phyloP scores from a whole-genome alignment of 2,113 vertebrate genomes.

The Zootoca vivipara region DNA sequence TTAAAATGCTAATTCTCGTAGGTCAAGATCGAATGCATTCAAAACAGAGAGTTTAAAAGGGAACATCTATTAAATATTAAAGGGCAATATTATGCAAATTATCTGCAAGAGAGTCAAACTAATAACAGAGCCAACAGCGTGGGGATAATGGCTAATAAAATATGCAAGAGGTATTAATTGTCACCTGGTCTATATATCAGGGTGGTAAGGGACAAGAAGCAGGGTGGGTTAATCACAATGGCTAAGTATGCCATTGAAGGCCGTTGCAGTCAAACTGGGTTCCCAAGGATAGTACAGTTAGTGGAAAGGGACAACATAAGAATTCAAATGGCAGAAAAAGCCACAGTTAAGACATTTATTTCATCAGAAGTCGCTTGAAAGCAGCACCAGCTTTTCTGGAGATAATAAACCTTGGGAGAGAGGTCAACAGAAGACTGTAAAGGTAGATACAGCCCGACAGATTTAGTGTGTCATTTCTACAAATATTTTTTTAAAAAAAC shows the following conservation, averaged over 20 bases:
- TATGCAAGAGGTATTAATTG: neutral
- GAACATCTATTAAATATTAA: conserved; percentile 29
- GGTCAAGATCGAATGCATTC: conserved; percentile 8
- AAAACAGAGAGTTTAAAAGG: conserved; percentile 10
- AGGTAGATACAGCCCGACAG: neutral
- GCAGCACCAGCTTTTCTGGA: neutral
- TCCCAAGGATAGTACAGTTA: neutral
- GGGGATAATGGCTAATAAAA: neutral
- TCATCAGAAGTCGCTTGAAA: neutral
- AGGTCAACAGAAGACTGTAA: neutral
- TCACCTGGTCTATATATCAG: neutral
- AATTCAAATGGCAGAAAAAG: neutral
- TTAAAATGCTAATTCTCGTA: conserved; percentile 19
- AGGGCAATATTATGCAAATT: conserved; percentile 7
- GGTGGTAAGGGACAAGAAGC: neutral
- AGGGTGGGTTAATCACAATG: conserved; percentile 10
- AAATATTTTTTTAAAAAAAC: neutral
- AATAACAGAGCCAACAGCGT: conserved; percentile 3
- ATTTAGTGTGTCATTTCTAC: neutral
- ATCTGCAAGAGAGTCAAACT: conserved; percentile 5
- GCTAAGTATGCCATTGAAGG: neutral
- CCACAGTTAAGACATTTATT: neutral
- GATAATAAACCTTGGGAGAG: neutral
- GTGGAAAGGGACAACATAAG: neutral
- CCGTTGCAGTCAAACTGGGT: neutral